A percentile compares a stretch with the other conserved stretches of the same genome.
These are phyloP conservation scores for Protosalanx chinensis DNA, from an alignment of 2,797 vertebrate species.

Conservation along the genomic window DNA sequence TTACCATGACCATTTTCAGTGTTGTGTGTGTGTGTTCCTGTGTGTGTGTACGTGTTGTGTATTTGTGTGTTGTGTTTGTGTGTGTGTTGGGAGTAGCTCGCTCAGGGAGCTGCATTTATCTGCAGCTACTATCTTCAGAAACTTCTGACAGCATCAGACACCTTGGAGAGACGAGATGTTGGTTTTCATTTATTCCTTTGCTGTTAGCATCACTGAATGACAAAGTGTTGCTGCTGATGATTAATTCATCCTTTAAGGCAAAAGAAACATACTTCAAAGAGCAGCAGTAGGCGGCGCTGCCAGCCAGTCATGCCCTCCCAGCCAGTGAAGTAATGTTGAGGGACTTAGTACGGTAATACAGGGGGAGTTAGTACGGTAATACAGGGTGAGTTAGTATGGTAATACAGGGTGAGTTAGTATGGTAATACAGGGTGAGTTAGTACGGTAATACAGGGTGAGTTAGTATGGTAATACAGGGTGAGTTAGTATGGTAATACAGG, in stretches of 20 bases:
- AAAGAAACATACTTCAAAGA: constrained; percentile 34
- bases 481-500: too few relatives aligned
- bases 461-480: too few relatives aligned
- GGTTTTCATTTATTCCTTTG: constrained; percentile 1
- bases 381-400: too few relatives aligned
- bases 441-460: too few relatives aligned
- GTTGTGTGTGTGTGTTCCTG: too few relatives aligned
- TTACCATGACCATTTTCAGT: not conserved
- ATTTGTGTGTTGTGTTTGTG: not conserved
- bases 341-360: too few relatives aligned
- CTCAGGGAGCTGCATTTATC: not conserved
- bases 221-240: constrained; percentile 3
- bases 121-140: too few relatives aligned
- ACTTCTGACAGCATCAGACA: not conserved
- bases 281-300: constrained; percentile 11
- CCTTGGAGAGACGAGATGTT: constrained; percentile 2
- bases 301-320: constrained; percentile 5
- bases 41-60: not conserved
- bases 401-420: too few relatives aligned
- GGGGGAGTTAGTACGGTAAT: too few relatives aligned
- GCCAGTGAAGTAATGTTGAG: too few relatives aligned
- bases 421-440: too few relatives aligned
- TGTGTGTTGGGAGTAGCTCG: not conserved
- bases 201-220: not conserved
- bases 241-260: constrained; percentile 20